Percentiles rank a stretch among this genome's conserved stretches.
phyloP scores from a whole-genome alignment of 2,113 vertebrate species.

The Gymnarchus niloticus region DNA sequence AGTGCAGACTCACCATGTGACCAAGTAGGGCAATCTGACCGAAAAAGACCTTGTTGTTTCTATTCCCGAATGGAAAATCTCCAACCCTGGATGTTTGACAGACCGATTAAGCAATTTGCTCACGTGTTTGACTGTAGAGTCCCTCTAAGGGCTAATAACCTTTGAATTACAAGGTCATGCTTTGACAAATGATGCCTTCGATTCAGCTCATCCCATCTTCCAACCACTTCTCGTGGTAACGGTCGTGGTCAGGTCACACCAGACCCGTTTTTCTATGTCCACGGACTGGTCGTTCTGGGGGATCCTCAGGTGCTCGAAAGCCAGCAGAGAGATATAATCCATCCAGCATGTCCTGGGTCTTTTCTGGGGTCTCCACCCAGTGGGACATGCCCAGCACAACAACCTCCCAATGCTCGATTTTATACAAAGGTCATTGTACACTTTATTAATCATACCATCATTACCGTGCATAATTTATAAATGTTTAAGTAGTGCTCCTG shows the following conservation, averaged over 20 bases:
- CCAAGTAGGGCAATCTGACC: too few relatives aligned
- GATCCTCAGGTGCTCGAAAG: background rate
- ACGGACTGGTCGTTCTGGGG: background rate
- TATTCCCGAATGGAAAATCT: background rate
- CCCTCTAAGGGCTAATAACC: background rate
- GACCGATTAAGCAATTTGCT: background rate
- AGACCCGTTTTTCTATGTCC: background rate
- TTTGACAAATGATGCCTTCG: background rate
- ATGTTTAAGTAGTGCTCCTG: background rate
- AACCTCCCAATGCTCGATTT: background rate
- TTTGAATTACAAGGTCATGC: background rate
- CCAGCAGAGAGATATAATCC: background rate
- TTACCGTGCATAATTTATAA: constrained; percentile 6
- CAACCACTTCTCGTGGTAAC: background rate
- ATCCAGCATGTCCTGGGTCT: background rate
- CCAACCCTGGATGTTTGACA: background rate
- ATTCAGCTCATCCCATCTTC: background rate
- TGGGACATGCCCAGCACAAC: background rate
- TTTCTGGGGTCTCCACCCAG: background rate
- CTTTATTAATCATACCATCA: constrained; percentile 4
- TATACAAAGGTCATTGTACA: background rate
- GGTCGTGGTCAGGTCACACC: background rate
- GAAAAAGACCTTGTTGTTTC: too few relatives aligned
- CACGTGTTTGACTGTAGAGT: background rate
- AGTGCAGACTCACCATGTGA: background rate